Conservation (phyloP, 1,140 invertebrate genomes). For the Magallana angulata region DNA sequence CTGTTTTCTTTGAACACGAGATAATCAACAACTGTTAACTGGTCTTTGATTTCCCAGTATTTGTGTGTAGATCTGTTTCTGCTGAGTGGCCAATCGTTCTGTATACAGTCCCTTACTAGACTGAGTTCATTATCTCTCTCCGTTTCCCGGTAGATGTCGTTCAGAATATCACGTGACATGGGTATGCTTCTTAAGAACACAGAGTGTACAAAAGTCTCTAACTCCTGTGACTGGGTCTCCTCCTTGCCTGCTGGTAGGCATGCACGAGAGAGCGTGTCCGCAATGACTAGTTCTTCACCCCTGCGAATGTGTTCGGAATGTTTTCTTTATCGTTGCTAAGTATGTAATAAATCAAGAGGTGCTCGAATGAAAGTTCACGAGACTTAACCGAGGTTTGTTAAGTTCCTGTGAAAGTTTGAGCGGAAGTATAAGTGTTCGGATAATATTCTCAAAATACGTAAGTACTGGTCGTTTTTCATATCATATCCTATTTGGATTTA, state of each 20-base stretch:
- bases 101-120: constrained; percentile 19
- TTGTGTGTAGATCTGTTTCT: constrained; percentile 14
- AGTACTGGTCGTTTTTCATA: too few species aligned
- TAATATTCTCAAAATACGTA: too few species aligned
- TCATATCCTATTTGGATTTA: too few species aligned
- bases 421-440: too few species aligned
- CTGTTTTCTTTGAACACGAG: constrained; percentile 58
- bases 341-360: too few species aligned
- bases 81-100: constrained; percentile 27
- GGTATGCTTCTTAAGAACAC: neutral
- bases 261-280: constrained; percentile 63
- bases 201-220: neutral
- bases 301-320: too few species aligned
- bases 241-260: constrained; percentile 42
- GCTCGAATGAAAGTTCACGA: too few species aligned
- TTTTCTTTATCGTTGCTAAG: too few species aligned
- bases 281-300: constrained; percentile 78
- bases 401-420: too few species aligned
- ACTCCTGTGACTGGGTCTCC: neutral
- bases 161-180: neutral
- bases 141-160: constrained; percentile 42
- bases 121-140: constrained; percentile 36
- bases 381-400: too few species aligned
- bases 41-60: constrained; percentile 56
- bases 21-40: constrained; percentile 45